A percentile compares a stretch with the other conserved stretches of the same genome.
These are phyloP conservation scores for Marcusenius ussheri DNA, from an alignment of 2,113 vertebrate genomes.

Conservation along the genomic window DNA sequence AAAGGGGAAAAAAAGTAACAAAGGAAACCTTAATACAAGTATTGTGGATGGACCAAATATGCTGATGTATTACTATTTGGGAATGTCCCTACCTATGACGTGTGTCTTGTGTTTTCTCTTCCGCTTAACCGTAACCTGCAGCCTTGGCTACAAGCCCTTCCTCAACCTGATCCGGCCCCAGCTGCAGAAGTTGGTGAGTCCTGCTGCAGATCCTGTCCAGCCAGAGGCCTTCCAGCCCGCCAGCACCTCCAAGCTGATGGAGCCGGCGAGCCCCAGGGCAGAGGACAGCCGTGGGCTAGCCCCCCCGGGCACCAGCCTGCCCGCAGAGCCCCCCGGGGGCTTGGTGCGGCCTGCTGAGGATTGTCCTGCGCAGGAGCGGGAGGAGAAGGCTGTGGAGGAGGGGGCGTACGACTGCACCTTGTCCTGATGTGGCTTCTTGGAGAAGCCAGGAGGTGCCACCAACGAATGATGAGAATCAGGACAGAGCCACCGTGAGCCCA, in stretches of 20 bases:
- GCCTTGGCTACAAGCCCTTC: conserved; percentile 95
- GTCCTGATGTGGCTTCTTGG: conserved; percentile 60
- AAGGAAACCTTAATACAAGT: not conserved
- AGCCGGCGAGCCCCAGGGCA: conserved; percentile 55
- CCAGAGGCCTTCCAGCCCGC: conserved; percentile 81
- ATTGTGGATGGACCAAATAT: not conserved
- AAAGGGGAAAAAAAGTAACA: not conserved
- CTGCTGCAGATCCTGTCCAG: conserved; percentile 69
- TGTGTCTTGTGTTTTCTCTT: no score
- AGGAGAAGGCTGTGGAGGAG: conserved; percentile 72
- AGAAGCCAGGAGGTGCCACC: not conserved
- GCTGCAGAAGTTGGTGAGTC: conserved; percentile 78
- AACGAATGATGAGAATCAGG: not conserved
- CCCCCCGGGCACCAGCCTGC: conserved; percentile 57
- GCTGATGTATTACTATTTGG: not conserved
- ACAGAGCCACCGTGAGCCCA: not conserved
- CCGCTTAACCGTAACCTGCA: conserved; percentile 38
- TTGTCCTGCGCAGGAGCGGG: conserved; percentile 54
- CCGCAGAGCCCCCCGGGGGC: conserved; percentile 54
- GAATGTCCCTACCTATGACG: not conserved
- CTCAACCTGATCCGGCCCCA: conserved; percentile 86
- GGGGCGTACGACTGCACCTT: conserved; percentile 83
- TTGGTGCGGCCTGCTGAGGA: conserved; percentile 65
- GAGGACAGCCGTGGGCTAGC: conserved; percentile 70
- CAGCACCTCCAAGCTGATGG: conserved; percentile 63